These are phyloP conservation scores for Eumerus sabulonum DNA, from an alignment of 2,888 invertebrate species.

Conservation along the genomic window DNA sequence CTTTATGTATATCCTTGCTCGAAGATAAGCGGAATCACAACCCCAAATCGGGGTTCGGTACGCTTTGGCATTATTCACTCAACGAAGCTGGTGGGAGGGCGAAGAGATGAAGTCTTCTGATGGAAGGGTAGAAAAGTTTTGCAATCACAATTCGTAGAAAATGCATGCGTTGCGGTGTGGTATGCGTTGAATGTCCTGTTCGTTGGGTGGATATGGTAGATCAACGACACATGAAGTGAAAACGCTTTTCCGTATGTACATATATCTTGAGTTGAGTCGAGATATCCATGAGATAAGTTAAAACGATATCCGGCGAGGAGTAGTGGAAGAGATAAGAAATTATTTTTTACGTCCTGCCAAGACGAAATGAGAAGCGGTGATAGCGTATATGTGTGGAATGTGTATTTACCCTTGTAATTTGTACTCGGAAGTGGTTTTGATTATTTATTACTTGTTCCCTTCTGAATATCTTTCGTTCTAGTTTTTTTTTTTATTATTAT, in stretches of 20 bases:
- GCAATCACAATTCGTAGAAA: constrained; percentile 54
- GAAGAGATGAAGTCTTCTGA: background rate
- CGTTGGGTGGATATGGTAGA: constrained; percentile 25
- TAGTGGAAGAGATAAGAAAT: constrained; percentile 14
- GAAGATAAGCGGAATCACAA: constrained; percentile 47
- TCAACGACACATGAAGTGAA: constrained; percentile 40
- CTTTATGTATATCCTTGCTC: constrained; percentile 19
- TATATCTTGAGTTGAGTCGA: background rate
- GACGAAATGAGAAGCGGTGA: background rate
- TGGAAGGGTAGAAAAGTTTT: constrained; percentile 26
- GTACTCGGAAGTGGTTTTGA: constrained; percentile 28
- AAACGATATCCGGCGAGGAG: constrained; percentile 21
- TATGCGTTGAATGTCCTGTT: constrained; percentile 56
- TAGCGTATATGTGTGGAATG: constrained; percentile 4
- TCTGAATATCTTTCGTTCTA: too few relatives aligned
- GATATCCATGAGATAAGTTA: constrained; percentile 35
- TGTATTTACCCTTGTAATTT: constrained; percentile 33
- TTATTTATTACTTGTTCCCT: constrained; percentile 37
- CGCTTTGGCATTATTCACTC: constrained; percentile 33
- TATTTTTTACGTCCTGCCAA: constrained; percentile 28
- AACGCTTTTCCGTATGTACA: constrained; percentile 15
- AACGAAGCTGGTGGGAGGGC: background rate
- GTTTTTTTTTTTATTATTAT: too few relatives aligned
- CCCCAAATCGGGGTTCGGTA: constrained; percentile 32
- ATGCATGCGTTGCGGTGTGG: constrained; percentile 26